Conservation (phyloP, 1,140 invertebrate species). For the Bicyclus anynana region DNA sequence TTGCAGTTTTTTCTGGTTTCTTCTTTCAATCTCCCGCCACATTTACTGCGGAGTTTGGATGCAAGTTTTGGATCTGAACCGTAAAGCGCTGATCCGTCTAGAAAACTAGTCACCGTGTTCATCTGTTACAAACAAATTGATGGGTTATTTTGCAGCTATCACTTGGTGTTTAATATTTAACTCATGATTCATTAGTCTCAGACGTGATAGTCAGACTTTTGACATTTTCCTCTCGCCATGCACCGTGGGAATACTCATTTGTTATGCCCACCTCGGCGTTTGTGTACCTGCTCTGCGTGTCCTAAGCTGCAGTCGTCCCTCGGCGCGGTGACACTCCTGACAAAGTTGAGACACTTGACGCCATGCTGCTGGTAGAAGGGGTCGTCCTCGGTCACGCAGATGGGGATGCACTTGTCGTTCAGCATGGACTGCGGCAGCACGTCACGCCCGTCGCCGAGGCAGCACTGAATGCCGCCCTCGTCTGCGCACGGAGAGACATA, state of each 20-base stretch:
- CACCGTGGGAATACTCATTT: too few species aligned
- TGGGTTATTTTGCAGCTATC: background rate
- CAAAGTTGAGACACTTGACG: constrained; percentile 80
- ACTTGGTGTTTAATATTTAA: too few species aligned
- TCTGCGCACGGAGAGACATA: constrained; percentile 37
- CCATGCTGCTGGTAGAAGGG: constrained; percentile 79
- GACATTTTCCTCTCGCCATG: too few species aligned
- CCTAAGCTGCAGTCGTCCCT: constrained; percentile 85
- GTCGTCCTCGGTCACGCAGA: constrained; percentile 81
- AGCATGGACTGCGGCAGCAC: constrained; percentile 50
- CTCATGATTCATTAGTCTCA: too few species aligned
- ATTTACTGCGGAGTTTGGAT: constrained; percentile 66
- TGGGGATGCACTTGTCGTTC: constrained; percentile 81
- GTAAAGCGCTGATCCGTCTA: constrained; percentile 84
- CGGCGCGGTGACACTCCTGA: constrained; percentile 79
- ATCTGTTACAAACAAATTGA: constrained; percentile 67
- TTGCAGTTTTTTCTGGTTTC: constrained; percentile 54
- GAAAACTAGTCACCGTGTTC: constrained; percentile 83
- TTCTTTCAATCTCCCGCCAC: constrained; percentile 71
- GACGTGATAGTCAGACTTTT: too few species aligned
- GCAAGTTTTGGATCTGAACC: constrained; percentile 72
- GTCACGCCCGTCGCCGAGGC: constrained; percentile 61
- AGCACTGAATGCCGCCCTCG: constrained; percentile 77
- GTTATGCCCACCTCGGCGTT: too few species aligned
- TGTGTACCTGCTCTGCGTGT: constrained; percentile 84